phyloP scores from a whole-genome alignment of 2,797 vertebrate species.

The Limnodromus scolopaceus region DNA sequence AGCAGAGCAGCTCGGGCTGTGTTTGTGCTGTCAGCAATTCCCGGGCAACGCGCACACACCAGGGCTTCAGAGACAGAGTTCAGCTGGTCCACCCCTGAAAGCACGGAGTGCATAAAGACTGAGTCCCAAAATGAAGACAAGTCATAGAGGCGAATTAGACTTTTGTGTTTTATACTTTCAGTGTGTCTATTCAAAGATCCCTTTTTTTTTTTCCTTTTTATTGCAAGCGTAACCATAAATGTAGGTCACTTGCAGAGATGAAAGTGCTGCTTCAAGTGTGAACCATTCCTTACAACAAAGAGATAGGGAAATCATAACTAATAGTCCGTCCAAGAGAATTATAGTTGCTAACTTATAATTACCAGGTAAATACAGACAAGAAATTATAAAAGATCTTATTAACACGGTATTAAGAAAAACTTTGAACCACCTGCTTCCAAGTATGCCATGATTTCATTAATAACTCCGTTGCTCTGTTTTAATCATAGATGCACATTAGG shows the following conservation, averaged over 20 bases:
- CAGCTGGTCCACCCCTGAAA: rapidly evolving
- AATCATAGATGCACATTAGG: neutral
- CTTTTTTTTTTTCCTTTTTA: slow-evolving; percentile 1
- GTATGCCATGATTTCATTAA: neutral
- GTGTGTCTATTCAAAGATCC: slow-evolving; percentile 40
- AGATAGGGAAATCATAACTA: slow-evolving; percentile 69
- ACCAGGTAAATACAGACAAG: slow-evolving; percentile 72
- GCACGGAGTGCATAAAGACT: neutral
- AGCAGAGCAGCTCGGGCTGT: neutral
- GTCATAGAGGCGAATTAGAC: neutral
- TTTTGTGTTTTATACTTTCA: neutral
- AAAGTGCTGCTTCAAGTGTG: slow-evolving; percentile 52
- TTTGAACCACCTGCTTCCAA: slow-evolving; percentile 4
- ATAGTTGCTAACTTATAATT: slow-evolving; percentile 75
- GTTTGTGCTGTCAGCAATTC: neutral
- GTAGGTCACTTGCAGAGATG: slow-evolving; percentile 74
- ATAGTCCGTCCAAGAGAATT: slow-evolving; percentile 65
- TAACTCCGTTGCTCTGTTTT: neutral
- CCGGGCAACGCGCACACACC: neutral
- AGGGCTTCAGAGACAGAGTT: neutral
- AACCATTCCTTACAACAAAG: slow-evolving; percentile 45
- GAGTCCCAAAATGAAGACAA: neutral
- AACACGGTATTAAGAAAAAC: neutral
- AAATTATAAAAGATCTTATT: slow-evolving; percentile 57
- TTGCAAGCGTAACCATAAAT: slow-evolving; percentile 49